Percentiles rank a stretch among this genome's conserved stretches.
phyloP scores from a whole-genome alignment of 1,140 invertebrate genomes.

The Drosophila nasuta region DNA sequence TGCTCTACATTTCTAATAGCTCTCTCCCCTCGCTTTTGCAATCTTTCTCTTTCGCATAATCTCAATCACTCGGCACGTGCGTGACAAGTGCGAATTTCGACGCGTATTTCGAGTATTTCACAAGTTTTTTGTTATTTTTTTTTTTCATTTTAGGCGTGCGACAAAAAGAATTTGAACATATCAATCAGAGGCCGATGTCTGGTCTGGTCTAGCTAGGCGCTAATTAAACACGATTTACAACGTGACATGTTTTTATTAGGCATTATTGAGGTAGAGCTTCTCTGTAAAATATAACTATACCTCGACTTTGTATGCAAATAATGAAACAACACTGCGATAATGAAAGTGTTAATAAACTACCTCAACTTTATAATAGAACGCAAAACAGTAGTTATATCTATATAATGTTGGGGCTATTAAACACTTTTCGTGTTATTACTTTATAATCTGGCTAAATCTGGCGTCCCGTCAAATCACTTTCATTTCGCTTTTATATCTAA shows the following conservation, averaged over 20 bases:
- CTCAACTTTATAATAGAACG: constrained; percentile 7
- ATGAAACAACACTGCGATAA: background rate
- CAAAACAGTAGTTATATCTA: constrained; percentile 12
- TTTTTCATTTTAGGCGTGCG: constrained; percentile 15
- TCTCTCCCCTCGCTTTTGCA: constrained; percentile 1
- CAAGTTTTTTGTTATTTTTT: constrained; percentile 18
- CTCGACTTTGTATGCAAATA: background rate
- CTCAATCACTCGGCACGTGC: constrained; percentile 58
- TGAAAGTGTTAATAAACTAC: background rate
- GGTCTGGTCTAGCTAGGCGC: constrained; percentile 19
- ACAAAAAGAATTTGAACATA: constrained; percentile 37
- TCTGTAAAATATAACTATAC: background rate
- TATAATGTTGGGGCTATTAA: background rate
- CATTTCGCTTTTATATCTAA: constrained; percentile 30
- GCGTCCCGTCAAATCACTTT: constrained; percentile 15
- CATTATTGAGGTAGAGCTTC: background rate
- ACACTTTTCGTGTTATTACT: background rate
- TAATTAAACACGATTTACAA: constrained; percentile 61
- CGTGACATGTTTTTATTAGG: constrained; percentile 39
- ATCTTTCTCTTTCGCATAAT: constrained; percentile 16
- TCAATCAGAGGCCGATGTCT: constrained; percentile 39
- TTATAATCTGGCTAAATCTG: constrained; percentile 21
- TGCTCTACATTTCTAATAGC: constrained; percentile 28
- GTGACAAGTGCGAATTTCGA: constrained; percentile 49
- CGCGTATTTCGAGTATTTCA: constrained; percentile 39